Conservation (phyloP, 2,797 vertebrate genomes). For the Serranus cabrilla region DNA sequence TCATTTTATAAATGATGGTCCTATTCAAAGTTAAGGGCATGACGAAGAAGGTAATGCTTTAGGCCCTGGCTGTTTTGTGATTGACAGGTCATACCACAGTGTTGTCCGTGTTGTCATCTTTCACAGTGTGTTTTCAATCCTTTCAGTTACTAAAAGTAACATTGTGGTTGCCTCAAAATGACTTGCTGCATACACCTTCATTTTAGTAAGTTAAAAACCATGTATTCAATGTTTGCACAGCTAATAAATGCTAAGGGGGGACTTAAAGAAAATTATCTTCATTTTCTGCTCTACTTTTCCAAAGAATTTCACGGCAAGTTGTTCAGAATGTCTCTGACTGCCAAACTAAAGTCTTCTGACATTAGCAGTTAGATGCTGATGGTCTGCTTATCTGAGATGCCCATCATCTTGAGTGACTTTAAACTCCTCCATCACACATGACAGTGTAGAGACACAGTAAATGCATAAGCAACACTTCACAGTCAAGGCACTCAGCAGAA, state of each 20-base stretch:
- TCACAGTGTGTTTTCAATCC: too few species aligned
- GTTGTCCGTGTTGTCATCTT: too few species aligned
- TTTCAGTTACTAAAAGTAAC: too few species aligned
- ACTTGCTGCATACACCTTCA: not conserved
- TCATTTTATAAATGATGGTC: too few species aligned
- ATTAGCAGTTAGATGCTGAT: slow-evolving; percentile 5
- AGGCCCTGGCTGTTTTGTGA: too few species aligned
- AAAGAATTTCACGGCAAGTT: not conserved
- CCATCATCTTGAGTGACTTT: slow-evolving; percentile 20
- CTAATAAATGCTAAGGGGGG: not conserved
- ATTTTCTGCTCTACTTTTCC: not conserved
- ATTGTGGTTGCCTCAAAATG: too few species aligned
- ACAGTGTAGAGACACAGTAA: slow-evolving; percentile 8
- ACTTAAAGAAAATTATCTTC: not conserved
- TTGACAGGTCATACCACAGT: too few species aligned
- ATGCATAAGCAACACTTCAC: slow-evolving; percentile 13
- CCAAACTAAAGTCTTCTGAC: slow-evolving; percentile 14
- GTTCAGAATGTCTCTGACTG: slow-evolving; percentile 16
- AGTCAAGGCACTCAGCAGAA: slow-evolving; percentile 3
- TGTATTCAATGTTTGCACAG: not conserved
- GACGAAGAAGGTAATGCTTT: too few species aligned
- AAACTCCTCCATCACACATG: slow-evolving; percentile 18
- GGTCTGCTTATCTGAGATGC: not conserved
- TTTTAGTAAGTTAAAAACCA: not conserved
- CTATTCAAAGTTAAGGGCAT: too few species aligned